Conservation (phyloP, 2,797 vertebrate species). For the Danio choprae region DNA sequence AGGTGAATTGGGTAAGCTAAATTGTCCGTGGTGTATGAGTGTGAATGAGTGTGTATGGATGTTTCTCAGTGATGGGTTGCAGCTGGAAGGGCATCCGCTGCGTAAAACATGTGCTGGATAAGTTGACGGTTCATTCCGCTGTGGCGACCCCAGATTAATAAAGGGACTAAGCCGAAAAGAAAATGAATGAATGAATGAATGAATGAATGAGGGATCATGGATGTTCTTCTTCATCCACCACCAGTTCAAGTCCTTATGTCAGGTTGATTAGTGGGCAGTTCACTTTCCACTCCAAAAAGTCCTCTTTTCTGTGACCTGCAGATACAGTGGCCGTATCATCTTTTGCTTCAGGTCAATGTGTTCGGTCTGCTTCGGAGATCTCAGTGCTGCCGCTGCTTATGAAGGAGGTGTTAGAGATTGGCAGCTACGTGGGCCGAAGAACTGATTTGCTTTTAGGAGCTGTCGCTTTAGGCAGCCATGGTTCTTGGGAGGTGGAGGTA, state of each 20-base stretch:
- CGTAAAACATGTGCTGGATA: no score
- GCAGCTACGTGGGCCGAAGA: neutral
- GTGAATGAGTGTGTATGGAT: no score
- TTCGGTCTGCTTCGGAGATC: neutral
- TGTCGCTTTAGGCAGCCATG: neutral
- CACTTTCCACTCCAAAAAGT: neutral
- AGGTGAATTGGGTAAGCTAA: no score
- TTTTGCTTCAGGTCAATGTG: neutral
- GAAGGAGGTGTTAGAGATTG: slow-evolving; percentile 1
- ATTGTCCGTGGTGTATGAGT: no score
- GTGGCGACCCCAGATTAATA: no score
- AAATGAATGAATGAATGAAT: no score
- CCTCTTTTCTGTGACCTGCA: neutral
- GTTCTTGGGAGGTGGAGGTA: neutral
- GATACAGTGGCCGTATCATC: neutral
- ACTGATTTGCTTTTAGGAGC: slow-evolving; percentile 2
- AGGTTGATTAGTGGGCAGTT: neutral
- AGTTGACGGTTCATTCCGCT: no score
- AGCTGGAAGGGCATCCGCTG: no score
- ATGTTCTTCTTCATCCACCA: neutral
- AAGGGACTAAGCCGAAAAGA: no score
- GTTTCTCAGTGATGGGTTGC: no score
- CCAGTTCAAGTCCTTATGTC: neutral
- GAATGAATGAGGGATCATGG: no score
- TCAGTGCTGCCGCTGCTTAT: neutral